These are phyloP conservation scores for Eciton burchellii DNA, from an alignment of 1,140 invertebrate species.

Conservation along the genomic window DNA sequence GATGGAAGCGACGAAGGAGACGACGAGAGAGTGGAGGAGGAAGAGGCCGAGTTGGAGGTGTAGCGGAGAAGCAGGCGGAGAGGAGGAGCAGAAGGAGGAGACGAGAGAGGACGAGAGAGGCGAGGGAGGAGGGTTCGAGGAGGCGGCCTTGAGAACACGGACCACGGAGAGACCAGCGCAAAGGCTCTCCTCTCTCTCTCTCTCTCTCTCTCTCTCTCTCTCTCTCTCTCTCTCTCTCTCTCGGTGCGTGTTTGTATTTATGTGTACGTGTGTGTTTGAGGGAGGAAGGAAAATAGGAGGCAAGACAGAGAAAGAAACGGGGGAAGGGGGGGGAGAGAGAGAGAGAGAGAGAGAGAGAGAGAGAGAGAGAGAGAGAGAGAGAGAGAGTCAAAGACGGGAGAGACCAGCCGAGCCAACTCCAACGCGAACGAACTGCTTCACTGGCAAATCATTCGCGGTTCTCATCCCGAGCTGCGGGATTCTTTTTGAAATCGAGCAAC, in stretches of 20 bases:
- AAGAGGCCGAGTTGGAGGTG: constrained; percentile 65
- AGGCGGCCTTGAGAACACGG: constrained; percentile 84
- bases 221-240: no score
- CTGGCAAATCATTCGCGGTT: constrained; percentile 83
- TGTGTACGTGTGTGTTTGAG: not conserved
- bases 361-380: constrained; percentile 55
- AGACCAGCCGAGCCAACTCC: constrained; percentile 80
- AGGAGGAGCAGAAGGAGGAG: constrained; percentile 50
- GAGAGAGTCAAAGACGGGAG: constrained; percentile 66
- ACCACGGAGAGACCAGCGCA: constrained; percentile 75
- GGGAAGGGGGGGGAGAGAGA: no score
- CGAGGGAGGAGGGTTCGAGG: constrained; percentile 78
- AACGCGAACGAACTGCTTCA: constrained; percentile 83
- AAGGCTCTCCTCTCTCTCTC: no score
- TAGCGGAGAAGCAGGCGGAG: constrained; percentile 53
- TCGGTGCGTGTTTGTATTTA: constrained; percentile 39
- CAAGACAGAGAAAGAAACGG: constrained; percentile 56
- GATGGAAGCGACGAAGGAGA: constrained; percentile 69
- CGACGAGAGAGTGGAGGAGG: constrained; percentile 56
- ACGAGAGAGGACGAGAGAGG: constrained; percentile 56
- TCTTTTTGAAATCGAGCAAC: constrained; percentile 58
- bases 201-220: no score
- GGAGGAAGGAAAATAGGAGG: constrained; percentile 33
- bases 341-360: constrained; percentile 32
- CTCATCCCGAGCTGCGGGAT: constrained; percentile 78